Evolutionary conservation across 2,797 vertebrate species (phyloP).

Genomic region (Chiloscyllium punctatum): DNA sequence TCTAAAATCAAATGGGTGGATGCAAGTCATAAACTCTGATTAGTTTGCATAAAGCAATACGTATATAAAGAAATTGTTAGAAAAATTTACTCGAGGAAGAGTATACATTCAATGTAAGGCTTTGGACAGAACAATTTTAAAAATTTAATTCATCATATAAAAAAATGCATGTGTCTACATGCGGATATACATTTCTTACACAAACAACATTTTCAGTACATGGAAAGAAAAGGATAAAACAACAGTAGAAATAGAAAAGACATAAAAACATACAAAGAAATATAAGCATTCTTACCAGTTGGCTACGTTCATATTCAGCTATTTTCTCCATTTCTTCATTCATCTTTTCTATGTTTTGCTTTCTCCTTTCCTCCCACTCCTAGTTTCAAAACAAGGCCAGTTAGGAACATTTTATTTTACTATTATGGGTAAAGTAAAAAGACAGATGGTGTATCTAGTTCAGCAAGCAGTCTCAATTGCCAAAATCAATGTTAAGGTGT

Average conservation of each 20-base stretch:
- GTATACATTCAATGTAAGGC: neutral
- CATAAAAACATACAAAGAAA: too few relatives aligned
- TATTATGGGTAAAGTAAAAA: neutral
- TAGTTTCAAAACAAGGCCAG: slow-evolving; percentile 43
- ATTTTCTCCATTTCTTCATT: slow-evolving; percentile 91
- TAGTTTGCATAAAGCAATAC: neutral
- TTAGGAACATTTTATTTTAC: neutral
- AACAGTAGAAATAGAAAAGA: neutral
- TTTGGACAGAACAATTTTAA: neutral
- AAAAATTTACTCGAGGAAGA: neutral
- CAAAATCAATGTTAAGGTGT: neutral
- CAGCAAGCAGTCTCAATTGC: neutral
- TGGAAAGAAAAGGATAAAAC: neutral
- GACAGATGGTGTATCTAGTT: neutral
- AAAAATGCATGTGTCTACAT: neutral
- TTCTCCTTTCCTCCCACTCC: slow-evolving; percentile 87
- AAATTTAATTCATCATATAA: neutral
- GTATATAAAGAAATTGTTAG: neutral
- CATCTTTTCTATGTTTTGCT: slow-evolving; percentile 89
- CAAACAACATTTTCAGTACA: neutral
- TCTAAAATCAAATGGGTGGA: neutral
- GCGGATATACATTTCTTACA: neutral
- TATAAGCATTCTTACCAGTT: slow-evolving; percentile 58
- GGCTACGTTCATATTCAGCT: slow-evolving; percentile 80
- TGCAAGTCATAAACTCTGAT: neutral